Conservation (phyloP, 2,888 invertebrate genomes). For the Deroplatys truncata region DNA sequence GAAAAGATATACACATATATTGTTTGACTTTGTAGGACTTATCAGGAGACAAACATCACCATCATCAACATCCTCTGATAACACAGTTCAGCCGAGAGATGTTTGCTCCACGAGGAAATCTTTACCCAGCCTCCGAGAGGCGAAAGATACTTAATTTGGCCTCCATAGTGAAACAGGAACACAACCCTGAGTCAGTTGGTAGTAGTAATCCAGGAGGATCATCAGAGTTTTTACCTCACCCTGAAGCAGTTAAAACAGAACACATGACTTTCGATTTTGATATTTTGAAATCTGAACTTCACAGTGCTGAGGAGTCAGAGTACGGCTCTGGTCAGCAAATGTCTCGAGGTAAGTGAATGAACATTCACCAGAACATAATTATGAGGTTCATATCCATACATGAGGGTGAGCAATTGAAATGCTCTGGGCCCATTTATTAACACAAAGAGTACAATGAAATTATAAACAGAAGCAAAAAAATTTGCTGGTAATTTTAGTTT, state of each 20-base stretch:
- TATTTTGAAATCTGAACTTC: conserved; percentile 21
- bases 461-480: too few species aligned
- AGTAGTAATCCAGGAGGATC: background rate
- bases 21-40: background rate
- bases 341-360: conserved; percentile 32
- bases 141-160: conserved; percentile 29
- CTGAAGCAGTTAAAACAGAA: background rate
- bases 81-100: conserved; percentile 61
- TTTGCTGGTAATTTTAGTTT: too few species aligned
- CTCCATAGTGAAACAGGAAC: conserved; percentile 39
- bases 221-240: background rate
- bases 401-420: too few species aligned
- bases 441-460: too few species aligned
- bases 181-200: conserved; percentile 33
- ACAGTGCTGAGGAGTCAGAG: conserved; percentile 20
- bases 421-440: too few species aligned
- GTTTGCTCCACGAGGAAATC: conserved; percentile 42
- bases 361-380: background rate
- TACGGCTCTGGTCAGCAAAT: conserved; percentile 3
- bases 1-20: too few species aligned
- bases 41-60: background rate
- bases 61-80: conserved; percentile 36
- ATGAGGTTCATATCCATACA: too few species aligned
- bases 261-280: conserved; percentile 23
- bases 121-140: conserved; percentile 1